These are phyloP conservation scores for Ceraclea dissimilis DNA, from an alignment of 2,888 invertebrate genomes.

Conservation along the genomic window DNA sequence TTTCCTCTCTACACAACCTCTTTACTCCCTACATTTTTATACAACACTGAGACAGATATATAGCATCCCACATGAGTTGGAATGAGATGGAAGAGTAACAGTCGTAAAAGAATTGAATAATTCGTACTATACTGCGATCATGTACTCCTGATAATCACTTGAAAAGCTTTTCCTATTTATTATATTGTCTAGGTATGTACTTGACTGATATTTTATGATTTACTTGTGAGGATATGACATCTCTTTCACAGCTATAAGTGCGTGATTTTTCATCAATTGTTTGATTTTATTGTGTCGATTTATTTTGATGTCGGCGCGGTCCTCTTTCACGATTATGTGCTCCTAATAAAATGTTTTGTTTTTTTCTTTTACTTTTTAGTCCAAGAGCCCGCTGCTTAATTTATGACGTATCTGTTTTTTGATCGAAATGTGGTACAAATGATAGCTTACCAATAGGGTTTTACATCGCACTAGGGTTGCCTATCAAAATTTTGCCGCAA, in stretches of 20 bases:
- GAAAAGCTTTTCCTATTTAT: neutral
- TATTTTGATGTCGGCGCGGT: neutral
- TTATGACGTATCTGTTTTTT: no score
- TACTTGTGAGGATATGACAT: constrained; percentile 1
- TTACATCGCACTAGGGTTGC: no score
- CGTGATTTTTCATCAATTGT: constrained; percentile 2
- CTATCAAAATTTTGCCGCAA: no score
- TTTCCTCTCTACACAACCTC: constrained; percentile 13
- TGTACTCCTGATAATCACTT: neutral
- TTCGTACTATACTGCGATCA: neutral
- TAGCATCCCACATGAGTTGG: neutral
- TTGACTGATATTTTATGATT: neutral
- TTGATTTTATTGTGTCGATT: constrained; percentile 1
- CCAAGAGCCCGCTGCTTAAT: no score
- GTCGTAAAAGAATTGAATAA: neutral
- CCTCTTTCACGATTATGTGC: neutral
- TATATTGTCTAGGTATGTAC: neutral
- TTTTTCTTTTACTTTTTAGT: neutral
- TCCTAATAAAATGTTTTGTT: constrained; percentile 1
- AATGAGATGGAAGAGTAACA: neutral
- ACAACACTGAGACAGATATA: neutral
- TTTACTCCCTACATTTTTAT: neutral
- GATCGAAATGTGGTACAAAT: no score
- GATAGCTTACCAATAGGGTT: no score
- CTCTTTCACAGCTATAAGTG: constrained; percentile 2